These are phyloP conservation scores for Bursaphelenchus mucronatus DNA, from an alignment of 1,140 invertebrate genomes.

Conservation along the genomic window DNA sequence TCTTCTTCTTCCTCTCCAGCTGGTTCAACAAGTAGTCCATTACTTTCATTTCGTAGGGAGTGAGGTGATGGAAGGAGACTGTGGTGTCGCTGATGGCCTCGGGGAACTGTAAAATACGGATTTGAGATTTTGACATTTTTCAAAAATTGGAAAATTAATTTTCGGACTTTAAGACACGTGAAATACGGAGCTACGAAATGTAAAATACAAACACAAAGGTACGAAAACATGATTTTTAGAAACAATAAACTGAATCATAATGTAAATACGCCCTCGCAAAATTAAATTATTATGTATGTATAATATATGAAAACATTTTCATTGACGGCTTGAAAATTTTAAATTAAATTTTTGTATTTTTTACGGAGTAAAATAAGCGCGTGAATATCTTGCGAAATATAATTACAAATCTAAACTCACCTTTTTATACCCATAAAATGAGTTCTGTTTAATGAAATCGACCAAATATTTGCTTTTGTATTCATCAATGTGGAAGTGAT, in stretches of 20 bases:
- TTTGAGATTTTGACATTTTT: background rate
- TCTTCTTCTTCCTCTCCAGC: background rate
- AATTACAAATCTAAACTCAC: conserved; percentile 11
- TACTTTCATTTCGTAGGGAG: conserved; percentile 25
- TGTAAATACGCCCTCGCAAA: too few species aligned
- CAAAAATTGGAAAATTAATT: background rate
- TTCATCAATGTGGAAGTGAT: conserved; percentile 22
- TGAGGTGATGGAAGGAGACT: conserved; percentile 19
- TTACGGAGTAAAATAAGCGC: too few species aligned
- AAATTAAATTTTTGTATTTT: too few species aligned
- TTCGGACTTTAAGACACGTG: background rate
- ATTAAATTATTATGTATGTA: too few species aligned
- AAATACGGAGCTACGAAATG: conserved; percentile 1
- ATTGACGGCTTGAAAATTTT: too few species aligned
- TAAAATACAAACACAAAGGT: conserved; percentile 14
- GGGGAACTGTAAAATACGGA: conserved; percentile 18
- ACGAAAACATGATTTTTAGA: background rate
- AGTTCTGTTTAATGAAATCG: background rate
- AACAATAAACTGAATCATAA: too few species aligned
- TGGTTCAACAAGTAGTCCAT: conserved; percentile 11
- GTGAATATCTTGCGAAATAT: background rate
- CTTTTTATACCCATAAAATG: conserved; percentile 11
- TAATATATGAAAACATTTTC: too few species aligned
- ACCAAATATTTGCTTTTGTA: conserved; percentile 2
- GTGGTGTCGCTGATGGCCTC: conserved; percentile 18